A percentile compares a stretch with the other conserved stretches of the same genome.
phyloP scores from a whole-genome alignment of 2,797 vertebrate species.

The Gymnoscopelus braueri region DNA sequence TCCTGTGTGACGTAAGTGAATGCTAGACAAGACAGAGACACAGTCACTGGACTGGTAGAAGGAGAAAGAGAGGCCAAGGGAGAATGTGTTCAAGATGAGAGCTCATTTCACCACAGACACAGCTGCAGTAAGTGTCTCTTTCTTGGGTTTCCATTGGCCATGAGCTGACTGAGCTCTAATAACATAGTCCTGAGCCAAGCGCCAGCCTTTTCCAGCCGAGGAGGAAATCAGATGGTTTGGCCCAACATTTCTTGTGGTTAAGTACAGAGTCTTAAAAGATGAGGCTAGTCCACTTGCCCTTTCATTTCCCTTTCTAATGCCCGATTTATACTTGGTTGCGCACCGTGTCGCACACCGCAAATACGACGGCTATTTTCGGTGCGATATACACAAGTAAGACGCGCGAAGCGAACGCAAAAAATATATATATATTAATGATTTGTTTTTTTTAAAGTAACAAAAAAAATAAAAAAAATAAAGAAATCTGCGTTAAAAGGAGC shows the following conservation, averaged over 20 bases:
- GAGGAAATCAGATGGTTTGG: conserved; percentile 5
- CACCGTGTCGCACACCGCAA: no score
- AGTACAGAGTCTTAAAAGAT: neutral
- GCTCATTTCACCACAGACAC: conserved; percentile 3
- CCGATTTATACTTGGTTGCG: no score
- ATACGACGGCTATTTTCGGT: no score
- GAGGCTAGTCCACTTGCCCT: conserved; percentile 4
- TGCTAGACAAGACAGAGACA: neutral
- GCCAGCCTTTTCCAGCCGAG: neutral
- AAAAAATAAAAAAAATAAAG: no score
- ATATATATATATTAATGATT: no score
- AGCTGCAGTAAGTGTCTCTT: neutral
- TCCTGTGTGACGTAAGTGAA: neutral
- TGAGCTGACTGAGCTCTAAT: conserved; percentile 15
- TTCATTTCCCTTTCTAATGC: neutral
- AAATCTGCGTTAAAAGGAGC: no score
- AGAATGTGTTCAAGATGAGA: conserved; percentile 3
- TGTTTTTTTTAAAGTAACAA: no score
- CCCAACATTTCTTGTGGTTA: conserved; percentile 7
- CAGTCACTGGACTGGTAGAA: neutral
- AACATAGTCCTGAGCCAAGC: conserved; percentile 7
- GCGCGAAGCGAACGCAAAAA: no score
- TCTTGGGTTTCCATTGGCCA: neutral
- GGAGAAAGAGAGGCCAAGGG: neutral
- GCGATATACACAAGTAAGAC: no score